Base-by-base conservation (phyloP, 1,140 invertebrate species). In the Drosophila navojoa region DNA sequence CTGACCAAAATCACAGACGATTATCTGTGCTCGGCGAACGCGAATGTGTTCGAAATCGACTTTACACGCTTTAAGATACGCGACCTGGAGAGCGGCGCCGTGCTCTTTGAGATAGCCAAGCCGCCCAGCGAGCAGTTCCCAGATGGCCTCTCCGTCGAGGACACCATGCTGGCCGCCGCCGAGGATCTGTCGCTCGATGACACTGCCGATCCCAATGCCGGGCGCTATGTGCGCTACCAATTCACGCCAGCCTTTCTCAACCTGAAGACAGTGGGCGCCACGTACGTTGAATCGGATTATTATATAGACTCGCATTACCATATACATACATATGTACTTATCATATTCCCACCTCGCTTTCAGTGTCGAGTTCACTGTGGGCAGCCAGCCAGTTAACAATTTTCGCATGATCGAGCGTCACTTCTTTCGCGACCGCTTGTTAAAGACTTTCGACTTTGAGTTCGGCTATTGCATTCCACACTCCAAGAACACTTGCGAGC, bases 381-480 rank as follows among this genome's bases (percentile, higher is more conserved):
- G 98, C 35, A 94, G 95, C 71, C 95, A 96, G 78, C 96, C 98
- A 42, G 97, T 99, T 0, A 98, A 97, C 77, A 98, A 98, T 91
- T 99, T 99, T 92, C 94, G 98, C 50, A 99, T 99, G 98, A 99
- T 99, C 78, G 98, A 99, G 92, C 95, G 97, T 29, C 98, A 99
- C 92, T 99, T 97, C 93, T 99, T 99, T 92, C 94, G 97, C 52
- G 97, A 99, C 82, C 96, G 95, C 64, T 92, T 99, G 49, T 93
- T 99, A 10, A 99, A 99, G 93, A 98, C 97, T n/a, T 99, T 99
- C 93, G 98, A 99, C 92, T 99, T 99, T 95, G 98, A 99, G 92
- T 99, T 99, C 94, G 98, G 98, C 49, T 99, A 99, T 93, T 99
- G 98, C 91, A 99, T 99, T 93, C 98, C 98, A 29, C 97, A 98